Base-by-base conservation (phyloP, 30 jellyfish, hydroid and myxozoan species). In the Euphysa ruthae region DNA sequence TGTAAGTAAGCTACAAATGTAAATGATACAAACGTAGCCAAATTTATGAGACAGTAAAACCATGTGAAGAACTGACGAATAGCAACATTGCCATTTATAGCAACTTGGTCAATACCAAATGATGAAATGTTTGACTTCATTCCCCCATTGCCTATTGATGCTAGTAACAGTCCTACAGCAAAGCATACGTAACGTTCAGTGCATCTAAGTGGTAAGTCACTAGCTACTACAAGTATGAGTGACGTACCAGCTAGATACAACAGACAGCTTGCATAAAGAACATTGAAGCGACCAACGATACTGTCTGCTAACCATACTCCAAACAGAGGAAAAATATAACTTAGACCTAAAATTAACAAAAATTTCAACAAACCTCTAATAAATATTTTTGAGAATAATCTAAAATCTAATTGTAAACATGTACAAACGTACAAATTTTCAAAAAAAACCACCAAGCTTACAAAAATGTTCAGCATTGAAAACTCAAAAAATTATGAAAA, bases 301-400 rank as follows among this genome's bases (percentile, higher is more conserved):
- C 92, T 38, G 46, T 86, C 96, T 13, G 94, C 94, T 27, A 79
- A 34, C 96, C 96, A 86, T 28, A 94, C 93, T 25, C 96, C 96
- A 69, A 86, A 71, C 15, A 86, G 38, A 0, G 96, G 94, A 23
- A 86, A 71, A 42, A 73, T 66, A 55, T 63, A 86, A 68, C 91
- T 22, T 20, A 74, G 83, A 19, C 96, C 96, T 86, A 30, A 6
- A 70, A 83, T 38, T 5, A 42, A 56, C 24, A 68, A 21, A 1
- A 5, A 19, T 8, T n/a, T n/a, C 13, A 38, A 38, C n/a, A 38
- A 38, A 13, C n/a, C n/a, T n/a, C n/a, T 38, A 38, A 38, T n/a
- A n/a, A n/a, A n/a, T n/a, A n/a, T n/a, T n/a, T n/a, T n/a, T n/a
- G n/a, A n/a, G n/a, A n/a, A n/a, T n/a, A n/a, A n/a, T n/a, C n/a